Base-by-base conservation (phyloP, 2,888 invertebrate genomes). In the Hirtodrosophila alboralis region DNA sequence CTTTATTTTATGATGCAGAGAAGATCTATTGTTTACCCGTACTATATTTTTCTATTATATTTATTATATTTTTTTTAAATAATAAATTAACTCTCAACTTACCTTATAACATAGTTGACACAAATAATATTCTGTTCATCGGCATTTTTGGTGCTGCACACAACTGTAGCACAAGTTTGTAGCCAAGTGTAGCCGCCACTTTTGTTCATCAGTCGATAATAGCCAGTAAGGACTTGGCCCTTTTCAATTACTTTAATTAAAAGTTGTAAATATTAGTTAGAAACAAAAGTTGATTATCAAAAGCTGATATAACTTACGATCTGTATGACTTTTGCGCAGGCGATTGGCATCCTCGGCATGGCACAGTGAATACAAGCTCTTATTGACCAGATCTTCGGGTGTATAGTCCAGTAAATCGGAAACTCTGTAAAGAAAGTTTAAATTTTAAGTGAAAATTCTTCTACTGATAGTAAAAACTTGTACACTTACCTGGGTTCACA, bases 51-150 rank as follows among this genome's bases (percentile, higher is more conserved):
- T n/a, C n/a, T n/a, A n/a, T n/a, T n/a, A n/a, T n/a, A n/a, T n/a
- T n/a, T n/a, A n/a, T n/a, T n/a, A n/a, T n/a, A n/a, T n/a, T n/a
- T n/a, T n/a, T n/a, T n/a, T n/a, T n/a, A n/a, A n/a, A n/a, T n/a
- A n/a, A n/a, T n/a, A n/a, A n/a, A n/a, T n/a, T n/a, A n/a, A n/a
- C n/a, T n/a, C n/a, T n/a, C n/a, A 23, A 49, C 74, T 38, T 14
- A 97, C 97, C 97, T 98, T 87, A 98, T 95, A 68, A 98, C 97
- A 91, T 98, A 98, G 92, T 98, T 98, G 86, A 98, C 97, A 89
- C 98, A 98, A 74, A 98, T 97, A 83, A 98, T 97, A 89, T 97
- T 98, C 91, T 98, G 98, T 89, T 98, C 98, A 68, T 98, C 98
- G 4, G 96, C 96, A 88, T 97, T 98, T 91, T 98, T 98, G 47